Conservation (phyloP, 1,140 invertebrate genomes). For the Arion vulgaris region DNA sequence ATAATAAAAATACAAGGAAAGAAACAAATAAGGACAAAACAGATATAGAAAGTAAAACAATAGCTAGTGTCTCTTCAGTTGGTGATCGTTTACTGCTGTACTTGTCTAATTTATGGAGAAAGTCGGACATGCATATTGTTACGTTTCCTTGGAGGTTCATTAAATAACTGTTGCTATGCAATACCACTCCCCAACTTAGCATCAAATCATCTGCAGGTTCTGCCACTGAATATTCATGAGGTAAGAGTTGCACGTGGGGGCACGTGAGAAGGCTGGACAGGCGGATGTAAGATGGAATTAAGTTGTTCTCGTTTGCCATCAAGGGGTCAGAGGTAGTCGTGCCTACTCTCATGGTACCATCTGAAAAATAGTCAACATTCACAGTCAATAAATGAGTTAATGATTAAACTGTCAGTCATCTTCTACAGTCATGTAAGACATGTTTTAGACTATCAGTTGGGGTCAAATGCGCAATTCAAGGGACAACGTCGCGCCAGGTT, state of each 20-base stretch:
- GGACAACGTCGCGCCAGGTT: no score
- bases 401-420: no score
- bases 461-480: no score
- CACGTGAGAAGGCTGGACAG: slow-evolving; percentile 19
- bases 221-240: slow-evolving; percentile 3
- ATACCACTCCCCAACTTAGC: not conserved
- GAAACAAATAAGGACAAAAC: slow-evolving; percentile 1
- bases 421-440: no score
- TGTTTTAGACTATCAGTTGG: no score
- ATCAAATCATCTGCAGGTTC: not conserved
- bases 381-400: no score
- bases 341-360: slow-evolving; percentile 17
- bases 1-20: slow-evolving; percentile 23
- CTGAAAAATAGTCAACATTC: no score
- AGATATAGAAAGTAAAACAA: slow-evolving; percentile 13
- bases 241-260: slow-evolving; percentile 5
- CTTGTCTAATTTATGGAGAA: not conserved
- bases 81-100: not conserved
- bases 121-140: slow-evolving; percentile 20
- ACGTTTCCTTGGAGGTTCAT: slow-evolving; percentile 23
- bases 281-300: not conserved
- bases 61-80: not conserved
- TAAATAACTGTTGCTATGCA: not conserved
- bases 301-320: not conserved
- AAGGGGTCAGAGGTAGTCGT: slow-evolving; percentile 30